Evolutionary conservation across 2,113 vertebrate species (phyloP).

Genomic region (Pollachius pollachius): DNA sequence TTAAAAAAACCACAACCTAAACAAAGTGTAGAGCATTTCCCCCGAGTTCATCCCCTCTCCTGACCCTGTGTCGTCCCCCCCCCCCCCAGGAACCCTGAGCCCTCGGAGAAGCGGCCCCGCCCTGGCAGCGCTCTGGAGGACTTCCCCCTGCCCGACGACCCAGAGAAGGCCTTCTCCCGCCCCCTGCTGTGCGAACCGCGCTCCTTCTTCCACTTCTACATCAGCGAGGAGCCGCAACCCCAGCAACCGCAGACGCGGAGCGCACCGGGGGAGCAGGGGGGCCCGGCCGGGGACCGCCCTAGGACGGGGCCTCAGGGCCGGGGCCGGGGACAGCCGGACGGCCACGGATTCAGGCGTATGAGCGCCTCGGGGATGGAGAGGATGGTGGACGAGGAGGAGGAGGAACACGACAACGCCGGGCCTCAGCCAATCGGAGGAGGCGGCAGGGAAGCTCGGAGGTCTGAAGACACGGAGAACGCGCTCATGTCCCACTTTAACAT

Average conservation of each 20-base stretch:
- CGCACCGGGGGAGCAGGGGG: conserved; percentile 3
- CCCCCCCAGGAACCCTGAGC: conserved; percentile 75
- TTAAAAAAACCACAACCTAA: no score
- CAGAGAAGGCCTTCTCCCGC: conserved; percentile 75
- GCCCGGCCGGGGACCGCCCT: not conserved
- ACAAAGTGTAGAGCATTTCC: no score
- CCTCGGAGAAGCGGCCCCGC: conserved; percentile 75
- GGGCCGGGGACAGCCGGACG: not conserved
- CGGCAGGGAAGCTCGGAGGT: conserved; percentile 36
- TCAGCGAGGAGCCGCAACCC: conserved; percentile 76
- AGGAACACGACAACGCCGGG: not conserved
- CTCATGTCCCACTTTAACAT: conserved; percentile 84
- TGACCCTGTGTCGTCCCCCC: no score
- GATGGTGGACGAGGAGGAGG: conserved; percentile 28
- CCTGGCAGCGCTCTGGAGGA: conserved; percentile 81
- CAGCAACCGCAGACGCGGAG: conserved; percentile 40
- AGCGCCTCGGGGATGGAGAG: conserved; percentile 45
- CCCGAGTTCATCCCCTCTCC: no score
- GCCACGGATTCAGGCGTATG: conserved; percentile 32
- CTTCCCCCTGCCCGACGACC: conserved; percentile 68
- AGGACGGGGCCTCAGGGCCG: not conserved
- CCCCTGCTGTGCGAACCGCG: conserved; percentile 75
- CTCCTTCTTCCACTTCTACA: conserved; percentile 85
- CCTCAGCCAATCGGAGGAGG: conserved; percentile 58
- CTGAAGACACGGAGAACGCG: conserved; percentile 58